A percentile compares a stretch with the other conserved stretches of the same genome.
phyloP scores from a whole-genome alignment of 1,140 invertebrate species.

The Drosophila carrolli region DNA sequence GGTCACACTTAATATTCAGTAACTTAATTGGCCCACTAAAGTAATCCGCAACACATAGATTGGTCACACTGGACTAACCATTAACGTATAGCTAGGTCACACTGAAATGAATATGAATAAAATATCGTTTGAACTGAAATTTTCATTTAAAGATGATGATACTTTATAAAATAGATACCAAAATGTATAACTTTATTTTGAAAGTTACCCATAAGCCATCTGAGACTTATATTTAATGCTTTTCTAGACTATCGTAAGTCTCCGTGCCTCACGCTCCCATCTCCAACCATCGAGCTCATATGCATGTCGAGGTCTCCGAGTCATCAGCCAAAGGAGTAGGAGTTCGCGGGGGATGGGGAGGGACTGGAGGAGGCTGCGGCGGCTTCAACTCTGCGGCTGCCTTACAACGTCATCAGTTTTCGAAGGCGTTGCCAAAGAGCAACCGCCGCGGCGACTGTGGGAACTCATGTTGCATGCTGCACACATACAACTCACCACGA shows the following conservation, averaged over 20 bases:
- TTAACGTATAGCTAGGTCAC: not conserved
- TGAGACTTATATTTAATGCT: too few species aligned
- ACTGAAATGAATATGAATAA: not conserved
- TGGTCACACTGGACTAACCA: not conserved
- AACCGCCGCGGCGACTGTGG: conserved; percentile 75
- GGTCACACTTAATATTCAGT: not conserved
- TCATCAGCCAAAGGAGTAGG: conserved; percentile 53
- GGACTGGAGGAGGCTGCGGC: conserved; percentile 18
- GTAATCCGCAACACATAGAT: not conserved
- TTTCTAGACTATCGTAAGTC: not conserved
- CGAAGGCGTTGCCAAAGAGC: conserved; percentile 79
- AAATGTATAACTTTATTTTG: too few species aligned
- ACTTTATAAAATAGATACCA: too few species aligned
- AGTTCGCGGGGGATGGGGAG: conserved; percentile 14
- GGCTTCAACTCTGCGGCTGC: conserved; percentile 56
- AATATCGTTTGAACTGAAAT: too few species aligned
- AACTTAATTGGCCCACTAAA: too few species aligned
- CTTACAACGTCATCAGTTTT: conserved; percentile 82
- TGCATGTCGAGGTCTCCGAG: conserved; percentile 64
- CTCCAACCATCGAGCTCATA: conserved; percentile 56
- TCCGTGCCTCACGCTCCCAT: conserved; percentile 31
- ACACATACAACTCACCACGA: conserved; percentile 61
- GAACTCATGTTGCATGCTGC: conserved; percentile 79
- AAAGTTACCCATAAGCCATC: too few species aligned
- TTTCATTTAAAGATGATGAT: too few species aligned